Conservation (phyloP, 2,113 vertebrate species). For the Bufo gargarizans region DNA sequence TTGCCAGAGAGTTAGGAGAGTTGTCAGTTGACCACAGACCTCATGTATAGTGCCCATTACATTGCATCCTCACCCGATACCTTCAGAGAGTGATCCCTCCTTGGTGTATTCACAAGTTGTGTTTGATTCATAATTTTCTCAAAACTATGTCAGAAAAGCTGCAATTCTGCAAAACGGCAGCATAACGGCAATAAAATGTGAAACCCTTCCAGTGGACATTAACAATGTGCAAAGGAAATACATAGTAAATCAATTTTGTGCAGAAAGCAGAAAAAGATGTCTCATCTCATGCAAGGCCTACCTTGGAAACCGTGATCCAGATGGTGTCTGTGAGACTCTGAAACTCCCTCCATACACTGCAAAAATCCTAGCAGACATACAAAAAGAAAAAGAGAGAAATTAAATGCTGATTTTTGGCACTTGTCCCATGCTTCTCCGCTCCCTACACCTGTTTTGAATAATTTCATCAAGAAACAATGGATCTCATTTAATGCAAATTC, state of each 20-base stretch:
- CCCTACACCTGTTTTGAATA: conserved; percentile 56
- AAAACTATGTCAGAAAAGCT: too few species aligned
- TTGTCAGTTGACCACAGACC: too few species aligned
- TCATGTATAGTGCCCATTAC: too few species aligned
- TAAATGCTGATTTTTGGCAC: conserved; percentile 34
- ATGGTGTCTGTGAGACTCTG: conserved; percentile 18
- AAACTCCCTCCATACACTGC: conserved; percentile 64
- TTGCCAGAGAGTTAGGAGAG: too few species aligned
- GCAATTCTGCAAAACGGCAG: too few species aligned
- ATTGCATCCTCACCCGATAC: too few species aligned
- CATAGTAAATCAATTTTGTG: not conserved
- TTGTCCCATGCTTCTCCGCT: conserved; percentile 3
- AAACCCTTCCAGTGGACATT: too few species aligned
- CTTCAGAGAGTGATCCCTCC: too few species aligned
- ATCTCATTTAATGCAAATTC: conserved; percentile 50
- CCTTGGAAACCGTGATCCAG: conserved; percentile 55
- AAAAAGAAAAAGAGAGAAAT: not conserved
- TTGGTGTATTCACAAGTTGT: too few species aligned
- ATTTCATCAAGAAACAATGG: conserved; percentile 54
- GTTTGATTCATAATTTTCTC: too few species aligned
- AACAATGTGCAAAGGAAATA: not conserved
- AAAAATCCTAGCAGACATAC: conserved; percentile 60
- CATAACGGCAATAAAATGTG: too few species aligned
- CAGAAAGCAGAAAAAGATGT: not conserved
- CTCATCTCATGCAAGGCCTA: conserved; percentile 44